Evolutionary conservation across 2,888 invertebrate genomes (phyloP).

Genomic region (Thereva unica): DNA sequence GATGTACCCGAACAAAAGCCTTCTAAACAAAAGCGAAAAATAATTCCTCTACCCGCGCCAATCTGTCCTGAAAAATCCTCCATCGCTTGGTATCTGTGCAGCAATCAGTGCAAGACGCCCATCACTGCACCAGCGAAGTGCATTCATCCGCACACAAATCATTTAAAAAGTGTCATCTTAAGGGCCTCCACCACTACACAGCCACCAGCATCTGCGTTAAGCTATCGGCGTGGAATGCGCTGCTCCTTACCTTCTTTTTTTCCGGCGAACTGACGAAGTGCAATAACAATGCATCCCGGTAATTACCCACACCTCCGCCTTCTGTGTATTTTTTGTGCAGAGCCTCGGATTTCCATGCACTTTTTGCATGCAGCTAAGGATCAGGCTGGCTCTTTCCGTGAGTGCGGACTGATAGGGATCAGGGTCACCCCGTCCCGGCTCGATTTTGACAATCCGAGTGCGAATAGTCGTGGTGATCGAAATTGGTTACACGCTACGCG

Average conservation of each 20-base stretch:
- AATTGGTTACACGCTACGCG: no score
- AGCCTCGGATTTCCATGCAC: not conserved
- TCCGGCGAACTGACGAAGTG: not conserved
- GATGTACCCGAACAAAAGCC: constrained; percentile 10
- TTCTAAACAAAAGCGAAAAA: constrained; percentile 5
- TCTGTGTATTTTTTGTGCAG: not conserved
- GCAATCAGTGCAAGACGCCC: constrained; percentile 10
- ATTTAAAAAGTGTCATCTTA: not conserved
- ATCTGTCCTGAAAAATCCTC: constrained; percentile 1
- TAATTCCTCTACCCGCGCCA: constrained; percentile 15
- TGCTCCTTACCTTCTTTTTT: not conserved
- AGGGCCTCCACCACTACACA: not conserved
- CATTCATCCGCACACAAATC: constrained; percentile 7
- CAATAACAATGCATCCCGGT: constrained; percentile 6
- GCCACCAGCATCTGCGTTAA: not conserved
- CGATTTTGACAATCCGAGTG: no score
- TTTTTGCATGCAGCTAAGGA: no score
- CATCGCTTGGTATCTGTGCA: constrained; percentile 5
- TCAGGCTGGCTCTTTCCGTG: no score
- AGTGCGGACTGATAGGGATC: no score
- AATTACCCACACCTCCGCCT: constrained; percentile 6
- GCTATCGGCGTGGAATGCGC: not conserved
- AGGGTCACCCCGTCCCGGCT: no score
- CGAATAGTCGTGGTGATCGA: no score
- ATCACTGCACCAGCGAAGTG: not conserved